Evolutionary conservation across 2,797 vertebrate genomes (phyloP).

Genomic region (Eulemur mongoz): DNA sequence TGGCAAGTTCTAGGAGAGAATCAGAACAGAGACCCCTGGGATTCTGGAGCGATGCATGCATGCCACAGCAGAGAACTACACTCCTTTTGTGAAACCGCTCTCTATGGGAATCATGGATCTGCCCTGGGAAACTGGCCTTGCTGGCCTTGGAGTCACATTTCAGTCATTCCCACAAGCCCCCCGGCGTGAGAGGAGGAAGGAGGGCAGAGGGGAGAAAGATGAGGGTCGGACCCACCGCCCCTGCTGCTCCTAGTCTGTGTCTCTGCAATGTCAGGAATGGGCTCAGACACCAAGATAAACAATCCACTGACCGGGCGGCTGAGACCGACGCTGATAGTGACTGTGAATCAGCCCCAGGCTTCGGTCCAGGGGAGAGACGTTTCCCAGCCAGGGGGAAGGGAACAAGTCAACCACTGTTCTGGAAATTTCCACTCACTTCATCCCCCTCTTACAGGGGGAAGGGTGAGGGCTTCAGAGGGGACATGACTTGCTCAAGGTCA

Average conservation of each 20-base stretch:
- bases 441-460: background rate
- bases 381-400: background rate
- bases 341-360: conserved; percentile 66
- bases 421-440: conserved; percentile 63
- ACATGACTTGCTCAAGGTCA: background rate
- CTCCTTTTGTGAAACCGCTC: background rate
- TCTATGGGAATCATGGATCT: background rate
- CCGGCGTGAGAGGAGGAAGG: background rate
- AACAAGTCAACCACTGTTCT: conserved; percentile 30
- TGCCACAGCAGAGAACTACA: too few species aligned
- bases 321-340: conserved; percentile 13
- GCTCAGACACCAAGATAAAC: conserved; percentile 70
- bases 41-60: too few species aligned
- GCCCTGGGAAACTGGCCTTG: conserved; percentile 58
- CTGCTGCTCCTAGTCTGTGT: background rate
- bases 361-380: conserved; percentile 25
- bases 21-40: too few species aligned
- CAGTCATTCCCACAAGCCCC: conserved; percentile 49
- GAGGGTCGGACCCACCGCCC: background rate
- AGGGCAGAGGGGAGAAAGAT: background rate
- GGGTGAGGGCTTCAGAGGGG: background rate
- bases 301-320: conserved; percentile 13
- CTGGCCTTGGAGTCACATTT: conserved; percentile 10
- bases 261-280: conserved; percentile 62
- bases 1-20: too few species aligned